A percentile compares a stretch with the other conserved stretches of the same genome.
phyloP scores from a whole-genome alignment of 1,140 invertebrate genomes.

The Frieseomelitta varia region DNA sequence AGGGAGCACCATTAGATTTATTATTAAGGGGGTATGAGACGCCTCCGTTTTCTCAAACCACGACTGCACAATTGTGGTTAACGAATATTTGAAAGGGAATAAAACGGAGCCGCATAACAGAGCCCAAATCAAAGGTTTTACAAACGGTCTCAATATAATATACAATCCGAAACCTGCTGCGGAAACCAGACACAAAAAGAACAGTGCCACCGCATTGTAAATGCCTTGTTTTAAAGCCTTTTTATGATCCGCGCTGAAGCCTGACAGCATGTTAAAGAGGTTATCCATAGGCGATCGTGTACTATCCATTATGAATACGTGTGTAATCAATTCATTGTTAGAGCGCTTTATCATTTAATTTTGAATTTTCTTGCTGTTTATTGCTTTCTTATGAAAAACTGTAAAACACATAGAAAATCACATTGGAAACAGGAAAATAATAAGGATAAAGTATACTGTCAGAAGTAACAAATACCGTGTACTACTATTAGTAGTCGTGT shows the following conservation, averaged over 20 bases:
- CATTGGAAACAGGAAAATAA: background rate
- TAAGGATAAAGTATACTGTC: background rate
- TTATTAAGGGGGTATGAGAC: conserved; percentile 84
- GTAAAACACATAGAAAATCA: background rate
- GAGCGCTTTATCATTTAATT: conserved; percentile 28
- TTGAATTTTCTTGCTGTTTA: conserved; percentile 1
- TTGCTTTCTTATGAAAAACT: background rate
- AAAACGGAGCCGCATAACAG: conserved; percentile 94
- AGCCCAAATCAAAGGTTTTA: conserved; percentile 96
- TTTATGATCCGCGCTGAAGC: conserved; percentile 82
- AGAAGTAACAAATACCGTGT: background rate
- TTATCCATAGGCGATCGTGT: conserved; percentile 77
- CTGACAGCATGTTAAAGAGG: conserved; percentile 76
- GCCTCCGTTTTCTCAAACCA: conserved; percentile 88
- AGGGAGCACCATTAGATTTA: conserved; percentile 89
- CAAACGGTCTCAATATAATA: conserved; percentile 93
- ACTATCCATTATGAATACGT: conserved; percentile 66
- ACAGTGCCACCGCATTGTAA: conserved; percentile 91
- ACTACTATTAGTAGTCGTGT: background rate
- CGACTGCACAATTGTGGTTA: conserved; percentile 86
- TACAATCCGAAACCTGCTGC: conserved; percentile 90
- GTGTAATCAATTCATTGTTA: conserved; percentile 21
- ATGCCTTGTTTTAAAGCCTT: conserved; percentile 94
- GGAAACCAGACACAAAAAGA: conserved; percentile 86
- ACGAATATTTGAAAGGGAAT: conserved; percentile 92